Percentiles rank a stretch among this genome's conserved stretches.
phyloP scores from a whole-genome alignment of 2,113 vertebrate species.

The Calypte anna region DNA sequence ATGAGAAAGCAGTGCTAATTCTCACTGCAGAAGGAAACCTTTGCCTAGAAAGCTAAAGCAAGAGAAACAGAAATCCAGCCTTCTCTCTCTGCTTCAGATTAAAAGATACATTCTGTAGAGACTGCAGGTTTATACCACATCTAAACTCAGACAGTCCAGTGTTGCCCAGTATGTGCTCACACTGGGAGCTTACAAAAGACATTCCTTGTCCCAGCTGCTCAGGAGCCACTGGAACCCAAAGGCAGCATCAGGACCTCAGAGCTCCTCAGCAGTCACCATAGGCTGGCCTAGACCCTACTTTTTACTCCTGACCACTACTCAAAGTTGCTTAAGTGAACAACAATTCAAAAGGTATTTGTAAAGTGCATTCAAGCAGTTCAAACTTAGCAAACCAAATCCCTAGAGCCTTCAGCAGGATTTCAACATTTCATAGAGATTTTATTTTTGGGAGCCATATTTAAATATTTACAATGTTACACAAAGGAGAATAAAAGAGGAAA shows the following conservation, averaged over 20 bases:
- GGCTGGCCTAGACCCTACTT: not conserved
- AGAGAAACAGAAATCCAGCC: not conserved
- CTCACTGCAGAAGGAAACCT: not conserved
- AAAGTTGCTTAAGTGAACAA: not conserved
- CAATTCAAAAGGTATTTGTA: not conserved
- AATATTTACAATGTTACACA: slow-evolving; percentile 61
- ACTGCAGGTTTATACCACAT: not conserved
- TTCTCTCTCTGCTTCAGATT: not conserved
- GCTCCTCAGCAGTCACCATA: not conserved
- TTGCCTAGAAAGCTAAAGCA: not conserved
- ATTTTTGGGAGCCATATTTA: slow-evolving; percentile 60
- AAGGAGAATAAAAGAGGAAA: not conserved
- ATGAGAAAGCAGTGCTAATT: not conserved
- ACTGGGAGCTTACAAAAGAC: not conserved
- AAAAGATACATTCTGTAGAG: not conserved
- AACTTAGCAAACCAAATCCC: not conserved
- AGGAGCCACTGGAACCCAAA: not conserved
- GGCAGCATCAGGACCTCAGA: not conserved
- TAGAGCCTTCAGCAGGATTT: slow-evolving; percentile 1
- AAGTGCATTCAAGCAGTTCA: slow-evolving; percentile 17
- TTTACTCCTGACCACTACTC: not conserved
- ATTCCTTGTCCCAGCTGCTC: not conserved
- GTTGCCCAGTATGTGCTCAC: not conserved
- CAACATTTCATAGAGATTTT: slow-evolving; percentile 31
- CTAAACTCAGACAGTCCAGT: not conserved